Base-by-base conservation (phyloP, 2,113 vertebrate species). In the Labeo rohita region DNA sequence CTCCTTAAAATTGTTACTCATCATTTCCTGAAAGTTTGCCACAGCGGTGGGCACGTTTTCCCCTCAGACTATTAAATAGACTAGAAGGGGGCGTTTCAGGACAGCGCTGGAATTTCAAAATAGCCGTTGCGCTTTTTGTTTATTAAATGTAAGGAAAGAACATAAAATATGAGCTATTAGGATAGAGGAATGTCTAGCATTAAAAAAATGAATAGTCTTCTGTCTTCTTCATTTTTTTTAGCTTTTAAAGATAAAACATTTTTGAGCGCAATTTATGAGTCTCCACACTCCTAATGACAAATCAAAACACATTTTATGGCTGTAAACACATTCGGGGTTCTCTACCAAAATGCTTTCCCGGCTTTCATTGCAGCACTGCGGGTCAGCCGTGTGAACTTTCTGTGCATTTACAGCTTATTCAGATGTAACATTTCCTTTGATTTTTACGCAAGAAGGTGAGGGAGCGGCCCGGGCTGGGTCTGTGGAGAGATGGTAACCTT, bases 401-500 rank as follows among this genome's bases (percentile, higher is more conserved):
- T 79, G 86, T 73, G 81, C 81, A 73, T 83, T 56, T 34, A 59
- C 70, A 61, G 68, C 89, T 85, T 85, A 89, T 91, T 90, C 74
- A 84, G 66, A 89, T 80, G 88, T 88, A 87, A 87, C 86, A 88
- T 87, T 83, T 49, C 82, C 34, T 47, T 72, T 79, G 52, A 79
- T 83, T 90, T 86, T 84, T 66, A 52, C 45, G 15, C n/a, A 73
- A 85, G 61, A 79, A 77, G 65, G 52, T 82, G 70, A 78, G 45
- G 63, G 54, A 80, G 54, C 63, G 63, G 79, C 43, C 83, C 49
- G 4, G 63, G 50, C 63, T 8, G 52, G 82, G 76, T 84, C 81
- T 36, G 73, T 23, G 76, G 65, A 84, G 81, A 80, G 79, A 87
- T 84, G 83, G 77, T 88, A 90, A 90, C 88, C 90, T 89, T 90